Conservation (phyloP, 1,140 invertebrate genomes). For the Trichonephila inaurata region DNA sequence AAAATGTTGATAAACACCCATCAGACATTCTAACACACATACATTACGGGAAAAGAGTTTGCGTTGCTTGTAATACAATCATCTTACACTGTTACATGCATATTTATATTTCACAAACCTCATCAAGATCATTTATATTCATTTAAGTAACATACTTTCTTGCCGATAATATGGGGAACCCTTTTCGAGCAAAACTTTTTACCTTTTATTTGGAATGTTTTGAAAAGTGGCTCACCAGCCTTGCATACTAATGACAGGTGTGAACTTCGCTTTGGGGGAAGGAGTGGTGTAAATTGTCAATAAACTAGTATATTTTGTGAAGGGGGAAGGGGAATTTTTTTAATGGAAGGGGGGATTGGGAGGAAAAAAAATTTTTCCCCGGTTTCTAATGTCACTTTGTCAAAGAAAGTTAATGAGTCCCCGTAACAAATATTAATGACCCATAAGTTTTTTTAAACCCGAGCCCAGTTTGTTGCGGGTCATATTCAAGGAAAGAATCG, state of each 20-base stretch:
- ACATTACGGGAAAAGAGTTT: not conserved
- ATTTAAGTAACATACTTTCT: conserved; percentile 28
- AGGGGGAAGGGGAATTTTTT: not conserved
- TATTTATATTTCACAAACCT: conserved; percentile 22
- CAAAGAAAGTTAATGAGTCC: conserved; percentile 60
- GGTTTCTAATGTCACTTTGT: conserved; percentile 46
- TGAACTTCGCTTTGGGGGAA: not conserved
- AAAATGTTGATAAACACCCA: not conserved
- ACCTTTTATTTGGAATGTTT: not conserved
- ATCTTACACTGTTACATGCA: not conserved
- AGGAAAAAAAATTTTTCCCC: not conserved
- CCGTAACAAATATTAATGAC: conserved; percentile 54
- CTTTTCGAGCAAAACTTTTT: not conserved
- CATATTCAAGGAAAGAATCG: conserved; percentile 7
- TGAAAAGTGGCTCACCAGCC: not conserved
- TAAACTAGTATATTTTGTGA: conserved; percentile 27
- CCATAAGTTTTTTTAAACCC: conserved; percentile 14
- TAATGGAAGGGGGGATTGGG: not conserved
- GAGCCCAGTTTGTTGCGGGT: not conserved
- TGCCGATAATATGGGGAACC: not conserved
- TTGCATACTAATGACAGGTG: conserved; percentile 17
- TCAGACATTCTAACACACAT: not conserved
- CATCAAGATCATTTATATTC: conserved; percentile 1
- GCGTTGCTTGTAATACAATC: not conserved
- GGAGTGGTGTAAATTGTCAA: conserved; percentile 4